phyloP scores from a whole-genome alignment of 2,797 vertebrate species.

The Xiphorhynchus erythropygius region DNA sequence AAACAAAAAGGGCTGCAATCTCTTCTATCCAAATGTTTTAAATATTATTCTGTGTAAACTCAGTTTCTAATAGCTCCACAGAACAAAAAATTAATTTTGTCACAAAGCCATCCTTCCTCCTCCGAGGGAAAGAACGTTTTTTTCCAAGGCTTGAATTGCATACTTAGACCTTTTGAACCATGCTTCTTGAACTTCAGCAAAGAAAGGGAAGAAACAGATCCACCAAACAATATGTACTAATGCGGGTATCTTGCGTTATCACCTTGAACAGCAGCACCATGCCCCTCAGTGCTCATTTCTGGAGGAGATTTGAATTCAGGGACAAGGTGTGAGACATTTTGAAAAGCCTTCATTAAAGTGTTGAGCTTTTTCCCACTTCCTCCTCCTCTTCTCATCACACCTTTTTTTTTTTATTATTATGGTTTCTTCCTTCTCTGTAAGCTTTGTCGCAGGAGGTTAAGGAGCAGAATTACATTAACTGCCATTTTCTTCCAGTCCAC shows the following conservation, averaged over 20 bases:
- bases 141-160: neutral
- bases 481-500: neutral
- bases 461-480: conserved; percentile 4
- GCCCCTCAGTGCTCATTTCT: neutral
- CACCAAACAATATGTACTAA: neutral
- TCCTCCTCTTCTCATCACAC: neutral
- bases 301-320: neutral
- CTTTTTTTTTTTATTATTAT: fast-evolving
- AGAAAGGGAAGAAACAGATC: neutral
- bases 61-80: neutral
- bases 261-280: fast-evolving
- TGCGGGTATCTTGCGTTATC: neutral
- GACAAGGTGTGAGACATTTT: conserved; percentile 10
- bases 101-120: neutral
- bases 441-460: neutral
- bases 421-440: neutral
- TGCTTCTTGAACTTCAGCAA: neutral
- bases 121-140: neutral
- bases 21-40: neutral
- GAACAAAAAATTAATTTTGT: neutral
- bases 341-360: neutral
- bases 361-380: neutral
- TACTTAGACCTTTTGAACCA: neutral
- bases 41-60: neutral
- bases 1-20: neutral